Evolutionary conservation across 2,797 vertebrate species (phyloP), one percentile per base, ranked within the genome.

Genomic region (Ctenosaura bakeri): DNA sequence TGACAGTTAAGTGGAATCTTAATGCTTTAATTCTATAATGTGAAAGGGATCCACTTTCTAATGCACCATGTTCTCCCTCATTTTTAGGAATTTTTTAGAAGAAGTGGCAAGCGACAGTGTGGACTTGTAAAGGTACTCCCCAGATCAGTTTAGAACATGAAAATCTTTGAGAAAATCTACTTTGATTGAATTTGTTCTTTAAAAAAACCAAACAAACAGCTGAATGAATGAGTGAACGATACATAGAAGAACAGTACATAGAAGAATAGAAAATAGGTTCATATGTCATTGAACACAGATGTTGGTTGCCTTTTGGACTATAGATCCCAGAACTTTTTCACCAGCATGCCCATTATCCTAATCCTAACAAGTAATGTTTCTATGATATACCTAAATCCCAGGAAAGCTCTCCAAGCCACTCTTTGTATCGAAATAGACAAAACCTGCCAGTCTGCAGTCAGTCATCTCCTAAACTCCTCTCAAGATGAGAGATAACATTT

Each of bases 401-500:
- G 79, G 13, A 71, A 87, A 87, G 12, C 2, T 64, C 64, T 83
- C 26, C 26, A 4, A 35, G 29, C 29, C 22, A 74, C 6, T 46
- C 18, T 81, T 71, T 82, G 32, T 66, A 56, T 64, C 42, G 26
- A 56, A n/a, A 66, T 52, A 2, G 78, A 69, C 38, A 86, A 86
- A 59, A 42, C 26, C 35, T 12, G 7, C 26, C 18, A 74, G 8
- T 26, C 64, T 32, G 14, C 6, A 89, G 46, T 7, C 46, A 1
- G 12, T 62, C 35, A 54, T 16, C n/a, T 13, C 52, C 73, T 71
- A 32, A 38, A 42, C 50, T 62, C 46, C n/a, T 83, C 71, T n/a
- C 79, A 46, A 66, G 69, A 74, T 52, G 35, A 42, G n/a, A 20
- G 83, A 79, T 89, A 46, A n/a, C 83, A 76, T 71, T 90, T 73